Evolutionary conservation across 2,113 vertebrate species (phyloP).

Genomic region (Oreochromis aureus): DNA sequence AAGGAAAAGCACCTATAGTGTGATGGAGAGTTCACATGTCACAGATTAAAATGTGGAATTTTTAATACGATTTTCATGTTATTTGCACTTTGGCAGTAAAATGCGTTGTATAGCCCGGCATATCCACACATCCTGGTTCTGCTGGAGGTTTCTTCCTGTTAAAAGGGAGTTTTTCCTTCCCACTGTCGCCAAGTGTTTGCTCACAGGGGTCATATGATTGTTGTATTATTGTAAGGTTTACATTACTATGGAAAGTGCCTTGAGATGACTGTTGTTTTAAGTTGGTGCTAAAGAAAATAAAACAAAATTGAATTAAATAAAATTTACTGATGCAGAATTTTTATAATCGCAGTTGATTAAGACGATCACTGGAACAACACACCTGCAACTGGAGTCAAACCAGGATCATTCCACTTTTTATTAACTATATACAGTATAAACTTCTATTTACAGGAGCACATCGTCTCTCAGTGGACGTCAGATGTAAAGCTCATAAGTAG

Average conservation of each 20-base stretch:
- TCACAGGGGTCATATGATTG: not conserved
- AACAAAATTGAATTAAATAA: not conserved
- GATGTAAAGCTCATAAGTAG: not conserved
- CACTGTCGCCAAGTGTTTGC: not conserved
- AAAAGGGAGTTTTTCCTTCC: no score
- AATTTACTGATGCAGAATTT: not conserved
- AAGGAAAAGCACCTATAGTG: not conserved
- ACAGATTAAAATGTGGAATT: no score
- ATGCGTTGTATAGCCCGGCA: accelerated
- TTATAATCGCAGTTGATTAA: not conserved
- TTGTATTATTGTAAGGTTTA: not conserved
- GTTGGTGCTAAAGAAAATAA: not conserved
- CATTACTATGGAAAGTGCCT: not conserved
- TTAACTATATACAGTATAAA: accelerated
- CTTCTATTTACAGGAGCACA: not conserved
- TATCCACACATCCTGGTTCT: not conserved
- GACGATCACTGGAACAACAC: not conserved
- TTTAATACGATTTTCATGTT: not conserved
- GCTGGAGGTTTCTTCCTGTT: not conserved
- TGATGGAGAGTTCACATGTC: no score
- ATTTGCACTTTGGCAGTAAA: not conserved
- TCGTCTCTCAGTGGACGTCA: not conserved
- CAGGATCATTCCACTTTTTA: not conserved
- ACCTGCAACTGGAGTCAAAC: not conserved
- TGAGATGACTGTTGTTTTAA: not conserved